phyloP scores from a whole-genome alignment of 2,888 invertebrate species.

The Dicyrtoma fusca region DNA sequence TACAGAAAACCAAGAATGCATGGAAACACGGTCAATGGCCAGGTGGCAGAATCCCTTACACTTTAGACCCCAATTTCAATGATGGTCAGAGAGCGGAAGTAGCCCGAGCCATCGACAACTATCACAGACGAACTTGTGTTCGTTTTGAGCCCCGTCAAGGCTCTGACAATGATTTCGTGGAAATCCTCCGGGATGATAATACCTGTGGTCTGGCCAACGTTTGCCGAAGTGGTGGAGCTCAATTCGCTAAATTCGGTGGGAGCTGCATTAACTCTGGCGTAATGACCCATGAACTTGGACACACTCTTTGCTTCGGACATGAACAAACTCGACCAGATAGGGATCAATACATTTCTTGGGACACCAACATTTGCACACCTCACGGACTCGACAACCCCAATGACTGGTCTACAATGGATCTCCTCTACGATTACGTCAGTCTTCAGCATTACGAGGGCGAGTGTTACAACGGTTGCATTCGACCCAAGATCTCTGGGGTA shows the following conservation, averaged over 20 bases:
- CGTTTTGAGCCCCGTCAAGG: constrained; percentile 48
- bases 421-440: constrained; percentile 54
- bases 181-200: constrained; percentile 49
- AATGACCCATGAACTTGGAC: constrained; percentile 47
- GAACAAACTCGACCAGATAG: constrained; percentile 51
- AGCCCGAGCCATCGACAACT: constrained; percentile 50
- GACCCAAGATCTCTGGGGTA: constrained; percentile 46
- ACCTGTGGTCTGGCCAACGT: constrained; percentile 53
- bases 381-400: constrained; percentile 48
- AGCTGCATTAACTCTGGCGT: constrained; percentile 50
- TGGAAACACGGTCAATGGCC: constrained; percentile 54
- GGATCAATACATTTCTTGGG: constrained; percentile 51
- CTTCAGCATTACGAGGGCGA: constrained; percentile 55
- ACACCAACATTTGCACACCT: constrained; percentile 47
- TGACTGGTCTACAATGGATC: constrained; percentile 47
- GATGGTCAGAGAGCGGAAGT: constrained; percentile 48
- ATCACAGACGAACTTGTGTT: constrained; percentile 52
- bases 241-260: constrained; percentile 55
- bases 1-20: constrained; percentile 43
- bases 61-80: constrained; percentile 49
- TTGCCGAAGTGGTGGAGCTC: constrained; percentile 50
- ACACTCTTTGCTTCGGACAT: constrained; percentile 50
- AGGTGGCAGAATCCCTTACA: constrained; percentile 51
- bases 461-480: constrained; percentile 53
- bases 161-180: constrained; percentile 48